phyloP scores from a whole-genome alignment of 2,888 invertebrate genomes.

The Orchestes rusci region DNA sequence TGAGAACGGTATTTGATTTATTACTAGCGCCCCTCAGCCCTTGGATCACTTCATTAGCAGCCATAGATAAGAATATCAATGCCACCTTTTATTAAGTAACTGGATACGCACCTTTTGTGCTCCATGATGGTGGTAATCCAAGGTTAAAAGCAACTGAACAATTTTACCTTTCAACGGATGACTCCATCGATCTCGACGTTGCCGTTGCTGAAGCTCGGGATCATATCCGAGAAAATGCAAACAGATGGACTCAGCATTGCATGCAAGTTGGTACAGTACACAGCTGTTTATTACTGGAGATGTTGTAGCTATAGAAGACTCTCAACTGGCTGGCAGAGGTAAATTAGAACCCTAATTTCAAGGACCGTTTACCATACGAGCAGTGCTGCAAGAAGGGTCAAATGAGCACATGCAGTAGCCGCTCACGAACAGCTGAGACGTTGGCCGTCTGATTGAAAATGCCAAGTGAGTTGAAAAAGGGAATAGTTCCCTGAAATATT shows the following conservation, averaged over 20 bases:
- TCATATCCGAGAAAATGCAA: slow-evolving; percentile 9
- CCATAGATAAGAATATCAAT: slow-evolving; percentile 21
- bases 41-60: slow-evolving; percentile 13
- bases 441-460: background rate
- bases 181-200: slow-evolving; percentile 20
- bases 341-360: slow-evolving; percentile 21
- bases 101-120: slow-evolving; percentile 14
- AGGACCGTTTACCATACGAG: slow-evolving; percentile 20
- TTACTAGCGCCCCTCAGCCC: slow-evolving; percentile 13
- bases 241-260: slow-evolving; percentile 13
- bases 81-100: slow-evolving; percentile 19
- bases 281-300: slow-evolving; percentile 2
- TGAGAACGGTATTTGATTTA: slow-evolving; percentile 22
- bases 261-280: background rate
- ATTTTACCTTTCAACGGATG: slow-evolving; percentile 17
- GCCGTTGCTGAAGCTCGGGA: slow-evolving; percentile 16
- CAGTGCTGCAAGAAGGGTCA: slow-evolving; percentile 23
- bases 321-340: slow-evolving; percentile 24
- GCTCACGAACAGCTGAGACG: slow-evolving; percentile 24
- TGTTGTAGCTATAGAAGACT: slow-evolving; percentile 22
- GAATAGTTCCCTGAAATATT: no score
- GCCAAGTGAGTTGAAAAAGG: no score
- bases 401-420: slow-evolving; percentile 21
- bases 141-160: slow-evolving; percentile 20
- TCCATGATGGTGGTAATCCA: slow-evolving; percentile 23